Evolutionary conservation across 2,113 vertebrate genomes (phyloP).

Genomic region (Globicephala melas): DNA sequence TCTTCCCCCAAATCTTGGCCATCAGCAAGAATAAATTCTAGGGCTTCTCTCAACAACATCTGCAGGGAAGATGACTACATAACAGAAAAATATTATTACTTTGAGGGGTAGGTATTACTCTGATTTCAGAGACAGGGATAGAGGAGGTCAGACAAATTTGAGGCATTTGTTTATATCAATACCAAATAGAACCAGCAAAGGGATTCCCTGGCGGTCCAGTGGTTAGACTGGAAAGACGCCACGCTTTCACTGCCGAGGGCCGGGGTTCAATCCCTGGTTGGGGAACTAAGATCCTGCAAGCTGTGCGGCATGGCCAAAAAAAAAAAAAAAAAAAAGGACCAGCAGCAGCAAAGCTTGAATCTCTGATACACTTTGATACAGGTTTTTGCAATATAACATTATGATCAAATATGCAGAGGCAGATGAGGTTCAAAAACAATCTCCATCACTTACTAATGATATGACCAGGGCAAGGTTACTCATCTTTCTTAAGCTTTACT

Average conservation of each 20-base stretch:
- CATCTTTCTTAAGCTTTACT: not conserved
- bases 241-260: too few species aligned
- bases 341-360: not conserved
- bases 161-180: not conserved
- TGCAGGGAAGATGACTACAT: not conserved
- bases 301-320: too few species aligned
- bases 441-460: not conserved
- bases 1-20: not conserved
- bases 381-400: not conserved
- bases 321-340: too few species aligned
- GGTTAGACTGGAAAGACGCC: too few species aligned
- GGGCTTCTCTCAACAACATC: not conserved
- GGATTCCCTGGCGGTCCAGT: too few species aligned
- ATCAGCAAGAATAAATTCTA: not conserved
- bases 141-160: not conserved
- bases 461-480: not conserved
- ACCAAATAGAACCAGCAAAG: not conserved
- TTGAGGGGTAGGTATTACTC: not conserved
- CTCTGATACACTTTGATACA: not conserved
- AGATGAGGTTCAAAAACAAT: not conserved
- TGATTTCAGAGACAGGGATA: not conserved
- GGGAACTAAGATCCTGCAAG: too few species aligned
- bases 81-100: not conserved
- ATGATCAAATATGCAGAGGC: not conserved
- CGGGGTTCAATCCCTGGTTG: too few species aligned